Base-by-base conservation (phyloP, 2,888 invertebrate species). In the Melolontha melolontha region DNA sequence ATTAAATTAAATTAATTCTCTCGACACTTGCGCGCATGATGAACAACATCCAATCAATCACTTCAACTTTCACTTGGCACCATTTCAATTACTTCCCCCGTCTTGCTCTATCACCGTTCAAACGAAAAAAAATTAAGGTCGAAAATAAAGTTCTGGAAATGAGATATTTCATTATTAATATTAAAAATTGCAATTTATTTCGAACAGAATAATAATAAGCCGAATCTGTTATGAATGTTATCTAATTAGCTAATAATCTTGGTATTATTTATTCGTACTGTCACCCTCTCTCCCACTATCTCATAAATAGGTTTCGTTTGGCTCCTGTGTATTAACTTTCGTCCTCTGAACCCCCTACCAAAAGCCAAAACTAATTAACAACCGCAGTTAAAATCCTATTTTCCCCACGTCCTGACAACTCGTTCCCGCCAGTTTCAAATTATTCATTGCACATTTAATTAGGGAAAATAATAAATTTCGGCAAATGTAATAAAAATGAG, bases 401-500 rank as follows among this genome's bases (percentile, higher is more conserved):
- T 22, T n/a, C 22, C n/a, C 27, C 55, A 12, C 55, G 39, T 22
- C 1, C 22, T 40, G 14, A 11, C 47, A 2, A 10, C 17, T 59
- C 7, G 42, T 44, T 12, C 44, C 44, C 14, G 14, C 47, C 8
- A 47, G 4, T 59, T 41, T 63, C 69, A 68, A 70, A 75, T 77
- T 78, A 78, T 77, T 77, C 79, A 76, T 77, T 76, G 74, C 75
- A 49, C 59, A 77, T 81, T 79, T 79, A 80, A 80, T 80, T 80
- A 80, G 75, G 71, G 71, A 71, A 75, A 76, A 79, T 78, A 78
- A 80, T 80, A 83, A 82, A 82, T 82, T 79, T 77, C 70, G 75
- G 74, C 75, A 73, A 74, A 73, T 73, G 79, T 76, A 80, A 81
- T 81, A 83, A 82, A 83, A 82, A 82, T 81, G 80, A 80, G 80